Percentiles rank a stretch among this genome's conserved stretches.
Conservation (phyloP, 1,140 invertebrate genomes). For the Coptotermes formosanus region DNA sequence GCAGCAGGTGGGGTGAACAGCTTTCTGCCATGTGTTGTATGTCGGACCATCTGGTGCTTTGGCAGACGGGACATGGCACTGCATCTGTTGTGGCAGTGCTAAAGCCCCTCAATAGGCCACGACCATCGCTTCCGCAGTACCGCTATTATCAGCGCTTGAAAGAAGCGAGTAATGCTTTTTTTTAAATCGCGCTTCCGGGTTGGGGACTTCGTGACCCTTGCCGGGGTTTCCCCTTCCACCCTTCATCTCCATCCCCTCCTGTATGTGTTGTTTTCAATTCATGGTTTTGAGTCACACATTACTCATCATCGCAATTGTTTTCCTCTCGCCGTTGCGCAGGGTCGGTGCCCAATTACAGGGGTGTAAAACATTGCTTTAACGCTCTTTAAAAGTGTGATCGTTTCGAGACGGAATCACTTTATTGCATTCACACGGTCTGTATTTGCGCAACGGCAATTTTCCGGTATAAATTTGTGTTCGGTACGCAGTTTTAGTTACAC, state of each 20-base stretch:
- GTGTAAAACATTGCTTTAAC: neutral
- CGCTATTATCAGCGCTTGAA: too few species aligned
- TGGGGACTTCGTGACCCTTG: neutral
- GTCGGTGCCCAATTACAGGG: neutral
- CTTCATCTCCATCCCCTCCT: neutral
- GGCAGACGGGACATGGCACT: too few species aligned
- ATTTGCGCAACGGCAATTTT: too few species aligned
- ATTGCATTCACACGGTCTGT: too few species aligned
- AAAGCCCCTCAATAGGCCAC: neutral
- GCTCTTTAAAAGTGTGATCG: too few species aligned
- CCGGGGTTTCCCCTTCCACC: too few species aligned
- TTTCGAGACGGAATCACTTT: too few species aligned
- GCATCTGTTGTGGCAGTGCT: too few species aligned
- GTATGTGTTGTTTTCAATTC: neutral
- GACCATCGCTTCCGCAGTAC: too few species aligned
- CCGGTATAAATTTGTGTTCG: too few species aligned
- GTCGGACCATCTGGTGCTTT: neutral
- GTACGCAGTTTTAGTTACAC: too few species aligned
- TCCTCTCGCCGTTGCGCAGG: neutral
- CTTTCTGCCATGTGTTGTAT: neutral
- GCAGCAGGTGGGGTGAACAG: neutral
- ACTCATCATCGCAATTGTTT: conserved; percentile 7
- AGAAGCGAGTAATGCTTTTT: neutral
- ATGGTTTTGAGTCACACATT: conserved; percentile 12
- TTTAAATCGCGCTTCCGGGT: neutral